Percentiles rank a stretch among this genome's conserved stretches.
Evolutionary conservation across 2,113 vertebrate species (phyloP).

Genomic region (Speoplatyrhinus poulsoni): DNA sequence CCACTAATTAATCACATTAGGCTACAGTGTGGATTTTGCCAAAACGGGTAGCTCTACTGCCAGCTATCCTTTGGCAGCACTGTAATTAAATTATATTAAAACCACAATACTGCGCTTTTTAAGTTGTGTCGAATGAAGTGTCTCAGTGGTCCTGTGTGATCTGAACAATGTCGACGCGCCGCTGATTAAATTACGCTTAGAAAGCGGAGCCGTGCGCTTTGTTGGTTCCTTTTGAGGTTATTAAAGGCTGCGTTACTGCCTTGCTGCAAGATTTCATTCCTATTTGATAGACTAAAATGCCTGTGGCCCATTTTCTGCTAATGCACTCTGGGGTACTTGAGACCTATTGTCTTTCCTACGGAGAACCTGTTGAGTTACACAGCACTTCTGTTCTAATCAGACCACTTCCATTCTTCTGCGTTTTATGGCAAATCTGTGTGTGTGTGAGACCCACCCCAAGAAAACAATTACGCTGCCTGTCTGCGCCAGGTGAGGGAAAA

Average conservation of each 20-base stretch:
- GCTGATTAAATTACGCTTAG: conserved; percentile 57
- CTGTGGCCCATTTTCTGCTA: conserved; percentile 65
- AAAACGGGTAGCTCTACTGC: conserved; percentile 43
- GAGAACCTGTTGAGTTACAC: conserved; percentile 66
- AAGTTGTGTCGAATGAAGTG: conserved; percentile 52
- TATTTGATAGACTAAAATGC: conserved; percentile 62
- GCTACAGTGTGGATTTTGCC: conserved; percentile 46
- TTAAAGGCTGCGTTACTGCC: conserved; percentile 60
- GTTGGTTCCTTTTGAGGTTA: conserved; percentile 60
- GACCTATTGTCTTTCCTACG: conserved; percentile 57
- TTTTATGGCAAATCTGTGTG: conserved; percentile 49
- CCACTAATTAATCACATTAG: conserved; percentile 68
- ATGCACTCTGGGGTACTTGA: conserved; percentile 56
- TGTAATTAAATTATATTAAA: conserved; percentile 65
- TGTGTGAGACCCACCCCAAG: conserved; percentile 48
- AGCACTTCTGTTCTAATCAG: conserved; percentile 54
- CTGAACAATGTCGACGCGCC: conserved; percentile 37
- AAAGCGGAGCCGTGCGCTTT: conserved; percentile 53
- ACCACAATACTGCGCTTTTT: conserved; percentile 52
- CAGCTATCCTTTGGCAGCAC: conserved; percentile 42
- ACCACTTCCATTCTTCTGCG: conserved; percentile 48
- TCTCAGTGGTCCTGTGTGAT: conserved; percentile 53
- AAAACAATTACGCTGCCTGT: conserved; percentile 40
- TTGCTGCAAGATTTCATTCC: conserved; percentile 57
- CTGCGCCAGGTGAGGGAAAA: conserved; percentile 51